Conservation (phyloP, 1,140 invertebrate species). For the Rhyzopertha dominica region DNA sequence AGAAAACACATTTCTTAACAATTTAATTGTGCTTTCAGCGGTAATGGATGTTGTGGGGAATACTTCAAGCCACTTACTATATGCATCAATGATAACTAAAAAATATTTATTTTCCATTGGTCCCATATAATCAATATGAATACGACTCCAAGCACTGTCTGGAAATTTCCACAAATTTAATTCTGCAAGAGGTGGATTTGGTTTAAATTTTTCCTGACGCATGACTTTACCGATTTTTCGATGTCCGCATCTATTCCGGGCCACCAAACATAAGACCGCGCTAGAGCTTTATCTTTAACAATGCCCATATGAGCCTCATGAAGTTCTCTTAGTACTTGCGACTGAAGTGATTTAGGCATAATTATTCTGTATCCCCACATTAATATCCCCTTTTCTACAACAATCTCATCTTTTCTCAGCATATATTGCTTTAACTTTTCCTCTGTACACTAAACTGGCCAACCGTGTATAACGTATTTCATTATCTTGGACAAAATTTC, state of each 20-base stretch:
- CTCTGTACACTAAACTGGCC: too few species aligned
- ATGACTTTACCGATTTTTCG: conserved; percentile 19
- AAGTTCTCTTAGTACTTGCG: conserved; percentile 19
- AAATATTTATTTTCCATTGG: conserved; percentile 33
- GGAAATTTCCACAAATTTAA: conserved; percentile 33
- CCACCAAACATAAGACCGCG: conserved; percentile 50
- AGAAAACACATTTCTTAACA: conserved; percentile 7
- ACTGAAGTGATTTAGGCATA: too few species aligned
- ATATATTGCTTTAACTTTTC: too few species aligned
- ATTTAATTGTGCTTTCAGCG: conserved; percentile 13
- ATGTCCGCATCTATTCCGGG: conserved; percentile 44
- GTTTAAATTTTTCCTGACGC: conserved; percentile 15
- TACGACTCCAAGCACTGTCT: conserved; percentile 23
- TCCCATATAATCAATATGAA: conserved; percentile 38
- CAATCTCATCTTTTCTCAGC: too few species aligned
- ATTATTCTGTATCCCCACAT: too few species aligned
- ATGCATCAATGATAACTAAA: conserved; percentile 32
- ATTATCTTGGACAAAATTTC: too few species aligned
- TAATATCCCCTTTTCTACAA: too few species aligned
- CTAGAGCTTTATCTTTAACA: conserved; percentile 48
- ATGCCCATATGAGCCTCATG: conserved; percentile 47
- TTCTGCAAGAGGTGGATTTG: conserved; percentile 15
- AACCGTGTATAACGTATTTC: too few species aligned
- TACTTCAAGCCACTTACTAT: conserved; percentile 32
- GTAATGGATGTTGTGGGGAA: conserved; percentile 14